Evolutionary conservation across 2,113 vertebrate genomes (phyloP).

Genomic region (Poeciliopsis turrubarensis): DNA sequence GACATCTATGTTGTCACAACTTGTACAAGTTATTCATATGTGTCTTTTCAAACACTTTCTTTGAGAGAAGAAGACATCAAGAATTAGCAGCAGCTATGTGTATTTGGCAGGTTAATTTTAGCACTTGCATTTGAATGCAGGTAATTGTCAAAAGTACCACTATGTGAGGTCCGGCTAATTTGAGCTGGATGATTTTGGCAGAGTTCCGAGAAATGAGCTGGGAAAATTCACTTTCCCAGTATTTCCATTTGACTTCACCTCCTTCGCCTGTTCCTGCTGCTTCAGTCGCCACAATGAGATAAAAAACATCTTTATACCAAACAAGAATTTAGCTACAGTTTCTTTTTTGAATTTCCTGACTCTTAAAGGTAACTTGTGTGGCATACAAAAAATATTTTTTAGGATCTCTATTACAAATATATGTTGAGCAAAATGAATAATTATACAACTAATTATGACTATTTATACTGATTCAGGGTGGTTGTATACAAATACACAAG

Average conservation of each 20-base stretch:
- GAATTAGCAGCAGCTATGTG: conserved; percentile 6
- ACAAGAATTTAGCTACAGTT: not conserved
- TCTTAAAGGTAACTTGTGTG: not conserved
- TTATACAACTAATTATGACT: too few species aligned
- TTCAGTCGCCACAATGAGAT: not conserved
- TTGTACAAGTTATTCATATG: not conserved
- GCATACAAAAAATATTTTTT: not conserved
- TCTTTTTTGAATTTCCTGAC: not conserved
- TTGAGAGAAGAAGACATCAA: not conserved
- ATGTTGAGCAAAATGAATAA: too few species aligned
- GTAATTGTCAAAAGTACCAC: conserved; percentile 28
- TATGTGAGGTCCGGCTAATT: conserved; percentile 19
- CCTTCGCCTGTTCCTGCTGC: not conserved
- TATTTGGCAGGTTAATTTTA: conserved; percentile 24
- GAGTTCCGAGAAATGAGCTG: conserved; percentile 32
- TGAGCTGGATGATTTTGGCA: conserved; percentile 31
- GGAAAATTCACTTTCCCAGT: conserved; percentile 7
- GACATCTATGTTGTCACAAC: not conserved
- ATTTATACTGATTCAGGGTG: too few species aligned
- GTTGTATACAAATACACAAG: too few species aligned
- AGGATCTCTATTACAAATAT: too few species aligned
- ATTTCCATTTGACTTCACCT: conserved; percentile 16
- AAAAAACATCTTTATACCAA: not conserved
- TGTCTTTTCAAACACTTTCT: not conserved
- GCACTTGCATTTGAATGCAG: not conserved